Evolutionary conservation across 92 coral and sea anemone genomes (phyloP).

Genomic region (Galaxea fascicularis): DNA sequence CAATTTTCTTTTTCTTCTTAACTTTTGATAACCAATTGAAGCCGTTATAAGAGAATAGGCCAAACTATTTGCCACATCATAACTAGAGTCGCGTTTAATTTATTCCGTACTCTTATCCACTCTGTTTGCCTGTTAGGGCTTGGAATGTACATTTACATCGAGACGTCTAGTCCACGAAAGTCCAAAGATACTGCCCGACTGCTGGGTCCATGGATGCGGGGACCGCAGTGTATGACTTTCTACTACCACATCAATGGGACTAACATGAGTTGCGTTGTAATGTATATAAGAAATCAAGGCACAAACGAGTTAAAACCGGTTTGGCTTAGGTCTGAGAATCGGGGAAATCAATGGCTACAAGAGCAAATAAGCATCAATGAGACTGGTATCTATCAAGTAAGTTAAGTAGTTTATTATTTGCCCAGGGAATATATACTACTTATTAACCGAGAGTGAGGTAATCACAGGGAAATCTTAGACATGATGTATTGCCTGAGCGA

Average conservation of each 20-base stretch:
- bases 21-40: no score
- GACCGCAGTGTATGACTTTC: constrained; percentile 68
- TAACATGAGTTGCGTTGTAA: constrained; percentile 51
- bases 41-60: no score
- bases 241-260: constrained; percentile 65
- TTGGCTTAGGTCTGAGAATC: constrained; percentile 60
- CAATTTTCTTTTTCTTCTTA: no score
- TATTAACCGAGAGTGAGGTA: no score
- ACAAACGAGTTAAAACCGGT: constrained; percentile 18
- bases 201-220: constrained; percentile 57
- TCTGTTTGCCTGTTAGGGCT: constrained; percentile 11
- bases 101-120: no score
- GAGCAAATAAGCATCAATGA: constrained; percentile 51
- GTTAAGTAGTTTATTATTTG: background rate
- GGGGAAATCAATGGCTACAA: constrained; percentile 41
- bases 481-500: no score
- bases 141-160: constrained; percentile 56
- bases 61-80: background rate
- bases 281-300: constrained; percentile 21
- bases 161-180: constrained; percentile 53
- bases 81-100: background rate
- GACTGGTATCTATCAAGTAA: constrained; percentile 45
- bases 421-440: no score
- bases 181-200: constrained; percentile 45
- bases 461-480: background rate